A percentile compares a stretch with the other conserved stretches of the same genome.
Evolutionary conservation across 2,797 vertebrate species (phyloP).

Genomic region (Sebastes paucispinis): DNA sequence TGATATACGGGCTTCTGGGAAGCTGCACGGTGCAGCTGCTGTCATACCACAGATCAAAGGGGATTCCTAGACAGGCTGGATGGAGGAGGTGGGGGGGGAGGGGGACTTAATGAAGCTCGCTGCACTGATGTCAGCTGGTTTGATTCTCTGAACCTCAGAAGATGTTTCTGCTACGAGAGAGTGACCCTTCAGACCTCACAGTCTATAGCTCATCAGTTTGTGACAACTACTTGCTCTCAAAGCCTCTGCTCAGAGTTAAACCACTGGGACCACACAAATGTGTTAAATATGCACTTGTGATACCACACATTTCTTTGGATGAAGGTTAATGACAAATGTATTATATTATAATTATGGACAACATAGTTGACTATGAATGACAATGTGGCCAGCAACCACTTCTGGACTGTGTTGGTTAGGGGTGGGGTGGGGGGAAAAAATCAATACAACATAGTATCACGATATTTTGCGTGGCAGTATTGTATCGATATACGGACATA

Average conservation of each 20-base stretch:
- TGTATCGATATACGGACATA: no score
- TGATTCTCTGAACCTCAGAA: background rate
- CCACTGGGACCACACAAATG: background rate
- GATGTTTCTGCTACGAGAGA: background rate
- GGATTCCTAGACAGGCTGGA: slow-evolving; percentile 59
- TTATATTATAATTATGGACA: background rate
- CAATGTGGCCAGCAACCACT: no score
- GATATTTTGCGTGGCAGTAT: fast-evolving
- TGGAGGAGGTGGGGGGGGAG: background rate
- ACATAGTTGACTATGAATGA: background rate
- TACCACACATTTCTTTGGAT: background rate
- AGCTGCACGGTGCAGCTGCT: slow-evolving; percentile 63
- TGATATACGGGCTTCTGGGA: slow-evolving; percentile 58
- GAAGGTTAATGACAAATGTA: background rate
- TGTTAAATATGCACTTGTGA: background rate
- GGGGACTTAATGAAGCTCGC: slow-evolving; percentile 21
- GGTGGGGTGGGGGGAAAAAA: no score
- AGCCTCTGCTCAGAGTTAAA: slow-evolving; percentile 14
- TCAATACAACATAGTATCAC: no score
- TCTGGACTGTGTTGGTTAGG: no score
- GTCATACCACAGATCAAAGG: slow-evolving; percentile 68
- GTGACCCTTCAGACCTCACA: background rate
- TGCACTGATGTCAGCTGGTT: slow-evolving; percentile 14
- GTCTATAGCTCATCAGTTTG: slow-evolving; percentile 11
- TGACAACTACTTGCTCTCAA: background rate